These are phyloP conservation scores for Crocodylus rhombifer DNA, from an alignment of 2,797 vertebrate genomes.

Conservation along the genomic window DNA sequence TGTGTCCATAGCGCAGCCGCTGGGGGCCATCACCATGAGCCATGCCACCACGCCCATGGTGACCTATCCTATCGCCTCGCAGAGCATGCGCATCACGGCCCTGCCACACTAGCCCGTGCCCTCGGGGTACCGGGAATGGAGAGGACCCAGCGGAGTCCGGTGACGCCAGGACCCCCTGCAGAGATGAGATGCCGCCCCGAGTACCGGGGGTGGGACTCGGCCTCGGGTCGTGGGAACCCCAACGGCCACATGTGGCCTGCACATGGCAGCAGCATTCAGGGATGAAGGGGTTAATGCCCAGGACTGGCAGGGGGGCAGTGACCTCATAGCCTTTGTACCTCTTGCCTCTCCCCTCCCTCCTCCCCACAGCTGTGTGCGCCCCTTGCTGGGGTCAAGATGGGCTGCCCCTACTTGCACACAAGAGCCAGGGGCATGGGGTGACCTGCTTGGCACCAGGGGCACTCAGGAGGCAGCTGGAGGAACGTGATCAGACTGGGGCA, in stretches of 20 bases:
- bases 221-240: not conserved
- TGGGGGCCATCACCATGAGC: constrained; percentile 96
- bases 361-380: too few species aligned
- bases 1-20: constrained; percentile 93
- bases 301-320: not conserved
- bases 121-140: not conserved
- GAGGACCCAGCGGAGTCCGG: rapidly evolving
- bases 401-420: too few species aligned
- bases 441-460: too few species aligned
- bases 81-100: constrained; percentile 98
- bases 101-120: constrained; percentile 88
- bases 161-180: rapidly evolving
- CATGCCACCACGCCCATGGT: constrained; percentile 97
- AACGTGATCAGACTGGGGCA: too few species aligned
- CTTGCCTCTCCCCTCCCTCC: not conserved
- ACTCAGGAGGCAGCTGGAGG: too few species aligned
- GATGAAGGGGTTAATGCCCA: not conserved
- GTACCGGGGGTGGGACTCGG: too few species aligned
- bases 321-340: not conserved
- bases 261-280: not conserved
- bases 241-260: not conserved
- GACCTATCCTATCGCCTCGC: constrained; percentile 96
- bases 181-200: not conserved
- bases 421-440: too few species aligned
- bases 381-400: too few species aligned